phyloP scores from a whole-genome alignment of 1,140 invertebrate species.

The Ectropis grisescens region DNA sequence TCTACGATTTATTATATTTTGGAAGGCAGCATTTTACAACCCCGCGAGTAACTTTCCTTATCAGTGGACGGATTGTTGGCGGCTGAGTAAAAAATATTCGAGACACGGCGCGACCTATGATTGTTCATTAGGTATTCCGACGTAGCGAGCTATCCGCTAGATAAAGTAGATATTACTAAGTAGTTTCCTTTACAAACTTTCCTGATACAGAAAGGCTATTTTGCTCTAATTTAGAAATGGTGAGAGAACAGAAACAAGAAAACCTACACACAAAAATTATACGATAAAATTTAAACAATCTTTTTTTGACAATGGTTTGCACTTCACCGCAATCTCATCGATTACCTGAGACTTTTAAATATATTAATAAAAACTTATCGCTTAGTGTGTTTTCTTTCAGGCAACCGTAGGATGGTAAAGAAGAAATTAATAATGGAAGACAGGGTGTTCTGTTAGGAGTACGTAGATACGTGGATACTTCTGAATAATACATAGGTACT shows the following conservation, averaged over 20 bases:
- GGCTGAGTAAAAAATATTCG: constrained; percentile 56
- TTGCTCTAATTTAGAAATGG: background rate
- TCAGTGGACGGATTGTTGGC: constrained; percentile 50
- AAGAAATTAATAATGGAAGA: too few relatives aligned
- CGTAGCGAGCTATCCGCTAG: background rate
- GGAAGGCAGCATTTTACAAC: constrained; percentile 29
- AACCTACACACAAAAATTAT: background rate
- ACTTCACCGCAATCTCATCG: too few relatives aligned
- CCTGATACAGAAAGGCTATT: background rate
- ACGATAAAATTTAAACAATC: too few relatives aligned
- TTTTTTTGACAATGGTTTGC: too few relatives aligned
- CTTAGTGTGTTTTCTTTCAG: too few relatives aligned
- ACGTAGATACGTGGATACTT: too few relatives aligned
- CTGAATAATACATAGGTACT: too few relatives aligned
- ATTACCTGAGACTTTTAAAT: too few relatives aligned
- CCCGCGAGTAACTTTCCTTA: constrained; percentile 43
- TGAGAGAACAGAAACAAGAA: background rate
- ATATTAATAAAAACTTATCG: too few relatives aligned
- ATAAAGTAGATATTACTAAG: background rate
- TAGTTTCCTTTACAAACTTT: background rate
- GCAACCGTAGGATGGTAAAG: too few relatives aligned
- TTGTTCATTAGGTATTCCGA: constrained; percentile 5
- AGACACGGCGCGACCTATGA: constrained; percentile 29
- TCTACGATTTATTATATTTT: background rate
- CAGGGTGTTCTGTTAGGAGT: too few relatives aligned